Evolutionary conservation across 2,888 invertebrate species (phyloP), one percentile per base, ranked within the genome.

Genomic region (Meiosimyza decipiens): DNA sequence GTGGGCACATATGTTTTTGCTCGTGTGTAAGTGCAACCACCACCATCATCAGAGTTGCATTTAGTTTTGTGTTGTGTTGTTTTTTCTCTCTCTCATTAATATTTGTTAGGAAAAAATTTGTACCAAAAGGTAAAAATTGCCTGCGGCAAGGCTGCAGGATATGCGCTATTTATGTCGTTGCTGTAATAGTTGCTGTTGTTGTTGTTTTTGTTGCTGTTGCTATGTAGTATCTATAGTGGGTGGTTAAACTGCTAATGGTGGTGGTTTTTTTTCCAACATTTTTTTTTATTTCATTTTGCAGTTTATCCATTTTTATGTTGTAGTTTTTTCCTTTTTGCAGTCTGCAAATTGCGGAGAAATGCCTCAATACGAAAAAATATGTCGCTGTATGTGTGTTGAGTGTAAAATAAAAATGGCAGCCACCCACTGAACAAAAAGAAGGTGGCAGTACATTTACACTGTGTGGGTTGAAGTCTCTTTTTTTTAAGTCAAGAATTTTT

Each of bases 371-470:
- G 68, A 40, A 15, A 18, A 47, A 16, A 6, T 13, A 12, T 40
- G 16, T 28, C n/a, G 12, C 65, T 12, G 22, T 51, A 11, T 57
- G 28, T 33, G 54, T 33, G 62, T 66, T 13, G 59, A 65, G 72
- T 66, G 71, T 69, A 70, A 75, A 73, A 73, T 73, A 75, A 75
- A 75, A 75, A 75, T 75, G 75, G 75, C 73, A 65, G 71, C 75
- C 49, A 64, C 15, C 13, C 64, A 18, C 12, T 15, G 64, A 7
- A 18, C 40, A 40, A 40, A 11, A 40, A 40, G 16, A 18, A 11
- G 16, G 13, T 16, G n/a, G 15, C 33, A 3, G 62, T n/a, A 6
- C 13, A 11, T 40, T 40, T 9, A 40, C 9, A 1, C 1, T 40
- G 28, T 7, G 40, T 40, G 40, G 40, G 40, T 40, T 1, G 40